Evolutionary conservation across 1,140 invertebrate genomes (phyloP).

Genomic region (Bathynomus jamesi): DNA sequence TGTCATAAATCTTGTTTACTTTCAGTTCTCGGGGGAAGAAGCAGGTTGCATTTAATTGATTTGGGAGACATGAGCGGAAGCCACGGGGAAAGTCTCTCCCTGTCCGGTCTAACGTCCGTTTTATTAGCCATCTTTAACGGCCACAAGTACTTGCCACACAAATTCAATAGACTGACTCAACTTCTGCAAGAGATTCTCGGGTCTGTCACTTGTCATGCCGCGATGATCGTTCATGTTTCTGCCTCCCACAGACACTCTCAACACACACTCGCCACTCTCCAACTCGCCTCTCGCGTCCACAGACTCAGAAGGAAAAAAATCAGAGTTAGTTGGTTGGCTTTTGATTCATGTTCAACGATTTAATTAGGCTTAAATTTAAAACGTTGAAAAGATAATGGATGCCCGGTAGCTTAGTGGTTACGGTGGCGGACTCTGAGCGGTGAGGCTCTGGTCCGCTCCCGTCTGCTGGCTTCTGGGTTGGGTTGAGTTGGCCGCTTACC

Average conservation of each 20-base stretch:
- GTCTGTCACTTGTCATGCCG: slow-evolving; percentile 87
- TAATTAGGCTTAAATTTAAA: no score
- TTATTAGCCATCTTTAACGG: slow-evolving; percentile 90
- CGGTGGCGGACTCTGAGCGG: no score
- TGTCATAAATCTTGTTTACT: no score
- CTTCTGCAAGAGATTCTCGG: slow-evolving; percentile 84
- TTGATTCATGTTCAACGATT: no score
- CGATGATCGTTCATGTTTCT: slow-evolving; percentile 93
- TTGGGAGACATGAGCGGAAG: slow-evolving; percentile 64
- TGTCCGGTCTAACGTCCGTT: slow-evolving; percentile 87
- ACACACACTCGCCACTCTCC: slow-evolving; percentile 84
- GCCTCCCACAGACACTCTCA: slow-evolving; percentile 71
- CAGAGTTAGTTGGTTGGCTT: slow-evolving; percentile 43
- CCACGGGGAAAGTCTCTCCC: slow-evolving; percentile 65
- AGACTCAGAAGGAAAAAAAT: slow-evolving; percentile 71
- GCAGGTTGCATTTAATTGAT: slow-evolving; percentile 86
- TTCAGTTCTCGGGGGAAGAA: slow-evolving; percentile 83
- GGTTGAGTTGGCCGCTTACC: no score
- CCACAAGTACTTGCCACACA: slow-evolving; percentile 83
- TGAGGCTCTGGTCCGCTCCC: no score
- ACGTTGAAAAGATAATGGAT: no score
- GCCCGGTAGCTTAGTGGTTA: no score
- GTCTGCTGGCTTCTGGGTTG: no score
- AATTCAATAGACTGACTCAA: slow-evolving; percentile 60
- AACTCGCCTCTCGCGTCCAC: slow-evolving; percentile 87